Base-by-base conservation (phyloP, 2,888 invertebrate species). In the Sarcophaga caerulescens region DNA sequence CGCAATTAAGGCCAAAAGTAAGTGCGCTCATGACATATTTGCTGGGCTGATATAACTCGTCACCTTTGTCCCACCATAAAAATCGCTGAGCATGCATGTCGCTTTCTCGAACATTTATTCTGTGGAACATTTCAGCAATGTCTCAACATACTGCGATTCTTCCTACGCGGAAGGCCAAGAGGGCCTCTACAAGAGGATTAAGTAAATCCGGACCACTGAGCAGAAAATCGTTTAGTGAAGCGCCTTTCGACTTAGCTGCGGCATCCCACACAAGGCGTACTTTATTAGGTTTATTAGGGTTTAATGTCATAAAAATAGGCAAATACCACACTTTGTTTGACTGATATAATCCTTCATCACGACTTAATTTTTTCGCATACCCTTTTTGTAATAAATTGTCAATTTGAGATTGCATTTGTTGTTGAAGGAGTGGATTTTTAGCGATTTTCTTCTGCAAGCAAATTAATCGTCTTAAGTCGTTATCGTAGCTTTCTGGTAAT, bases 191-290 rank as follows among this genome's bases (percentile, higher is more conserved):
- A 6, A 85, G 71, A 3, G 87, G 77, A 5, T 73, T 84, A 1
- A 87, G 70, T 14, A 81, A 52, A 19, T 84, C 84, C 6, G 87
- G 87, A 2, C 87, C 83, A n/a, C 52, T 71, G 17, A 81, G 25
- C 8, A 85, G 2, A 57, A 87, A 84, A n/a, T 89, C 89, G 69
- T 92, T 92, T 6, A 91, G 74, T 1, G 87, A 88, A 0, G 85
- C 44, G 6, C 90, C 90, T 10, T 89, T 76, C 6, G 81, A 85
- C 21, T 88, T 89, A 0, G 90, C 90, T 0, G 90, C 91, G 3
- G 91, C 91, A 74, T 92, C 90, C 87, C 87, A 91, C 0, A 91
- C 91, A 4, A 91, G 73, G 17, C 91, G 84, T 0, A 89, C 60
- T 80, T 89, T 87, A 11, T 85, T 87, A 3, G 87, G 88, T 71